Base-by-base conservation (phyloP, 2,888 invertebrate species). In the Scaptomyza cyrtandrae region DNA sequence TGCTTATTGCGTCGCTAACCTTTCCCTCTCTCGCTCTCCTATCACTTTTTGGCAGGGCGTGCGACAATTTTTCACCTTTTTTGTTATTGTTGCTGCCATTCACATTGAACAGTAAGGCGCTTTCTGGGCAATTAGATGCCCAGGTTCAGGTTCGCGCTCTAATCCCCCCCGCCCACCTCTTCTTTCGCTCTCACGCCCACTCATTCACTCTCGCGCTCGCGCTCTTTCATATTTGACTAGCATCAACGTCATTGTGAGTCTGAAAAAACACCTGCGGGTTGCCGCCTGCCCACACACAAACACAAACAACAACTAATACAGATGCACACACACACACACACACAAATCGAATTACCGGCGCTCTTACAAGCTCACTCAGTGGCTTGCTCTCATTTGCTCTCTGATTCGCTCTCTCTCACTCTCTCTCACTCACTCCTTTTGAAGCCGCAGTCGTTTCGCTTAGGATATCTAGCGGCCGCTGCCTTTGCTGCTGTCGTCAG, bases 401-500 rank as follows among this genome's bases (percentile, higher is more conserved):
- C 53, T 11, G 43, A 33, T 13, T 9, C 43, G 19, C 29, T 24
- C 48, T 39, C 43, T 62, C 49, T 39, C 24, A 1, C 1, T 24
- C 24, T 24, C 24, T 3, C 24, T 1, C 24, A 0, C 24, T 41
- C 57, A 37, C 52, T 37, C 48, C n/a, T 31, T 37, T 29, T 16
- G 52, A 31, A 62, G 57, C 45, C 45, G 54, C 16, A 56, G 44
- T 50, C 10, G 45, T 48, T 61, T 49, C 41, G 44, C 57, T 50
- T 54, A 46, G 50, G 46, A 60, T 55, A 58, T 80, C 67, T 64
- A 78, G 71, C 66, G 50, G 66, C 44, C 50, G 82, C 71, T 53
- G 83, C 73, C 61, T 19, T 19, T 19, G 86, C 71, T 82, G 79
- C 73, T 75, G 84, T 73, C 81, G 84, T 78, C 74, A 75, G 88